Evolutionary conservation across 1,140 invertebrate genomes (phyloP).

Genomic region (Planococcus citri): DNA sequence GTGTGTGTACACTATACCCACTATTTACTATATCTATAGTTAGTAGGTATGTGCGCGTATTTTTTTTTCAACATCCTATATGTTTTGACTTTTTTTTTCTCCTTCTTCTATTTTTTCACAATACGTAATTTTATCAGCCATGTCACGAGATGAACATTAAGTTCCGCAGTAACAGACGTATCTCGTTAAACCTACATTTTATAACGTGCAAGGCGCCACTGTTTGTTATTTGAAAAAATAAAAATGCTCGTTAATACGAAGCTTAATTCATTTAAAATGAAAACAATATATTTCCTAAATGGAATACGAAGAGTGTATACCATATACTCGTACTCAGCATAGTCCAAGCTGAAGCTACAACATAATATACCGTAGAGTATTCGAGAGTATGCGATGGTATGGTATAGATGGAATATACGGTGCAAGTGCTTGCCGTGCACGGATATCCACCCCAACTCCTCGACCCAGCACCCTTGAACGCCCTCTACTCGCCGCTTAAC

Average conservation of each 20-base stretch:
- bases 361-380: too few species aligned
- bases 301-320: neutral
- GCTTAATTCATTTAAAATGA: slow-evolving; percentile 8
- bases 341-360: too few species aligned
- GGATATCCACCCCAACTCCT: too few species aligned
- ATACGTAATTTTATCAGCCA: slow-evolving; percentile 7
- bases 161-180: neutral
- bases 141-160: slow-evolving; percentile 6
- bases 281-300: neutral
- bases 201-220: neutral
- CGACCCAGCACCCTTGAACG: too few species aligned
- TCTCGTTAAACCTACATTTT: slow-evolving; percentile 2
- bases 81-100: neutral
- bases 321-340: neutral
- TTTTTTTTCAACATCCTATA: neutral
- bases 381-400: neutral
- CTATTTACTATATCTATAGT: neutral
- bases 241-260: neutral
- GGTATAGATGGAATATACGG: too few species aligned
- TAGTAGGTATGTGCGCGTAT: neutral
- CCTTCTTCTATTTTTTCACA: neutral
- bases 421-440: too few species aligned
- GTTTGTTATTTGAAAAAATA: slow-evolving; percentile 1
- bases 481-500: too few species aligned
- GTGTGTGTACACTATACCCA: too few species aligned